Base-by-base conservation (phyloP, 2,113 vertebrate species). In the Heliornis fulica region DNA sequence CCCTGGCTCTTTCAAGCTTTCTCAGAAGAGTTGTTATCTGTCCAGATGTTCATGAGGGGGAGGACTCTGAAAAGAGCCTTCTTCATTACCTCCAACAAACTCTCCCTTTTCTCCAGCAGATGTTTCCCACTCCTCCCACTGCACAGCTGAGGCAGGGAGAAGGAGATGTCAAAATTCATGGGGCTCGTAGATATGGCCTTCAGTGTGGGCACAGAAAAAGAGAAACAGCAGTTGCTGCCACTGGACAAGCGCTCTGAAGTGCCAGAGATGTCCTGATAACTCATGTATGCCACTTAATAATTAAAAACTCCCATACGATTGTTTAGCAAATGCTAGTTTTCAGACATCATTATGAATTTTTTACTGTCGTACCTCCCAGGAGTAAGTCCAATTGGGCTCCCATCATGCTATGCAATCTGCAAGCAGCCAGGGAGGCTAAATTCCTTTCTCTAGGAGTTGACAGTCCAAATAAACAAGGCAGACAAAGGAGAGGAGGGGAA, bases 381-480 rank as follows among this genome's bases (percentile, higher is more conserved):
- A 97, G 87, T 64, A n/a, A 83, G 69, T 89, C 76, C 0, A 2
- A 75, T 68, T 7, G 13, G 83, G 69, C 53, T 96, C 61, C 77
- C 6, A 0, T 92, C 88, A 95, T 90, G 80, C 92, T 84, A 86
- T 71, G 77, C 92, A 92, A 81, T 60, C 69, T 92, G 80, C 88
- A 84, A 84, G 90, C 90, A 93, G 72, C 57, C 83, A 95, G 90
- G 38, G 93, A 96, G 96, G 81, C 89, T 95, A 60, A 95, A 96
- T 97, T 94, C 94, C 68, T 94, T 94, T 94, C 90, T 90, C 83
- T 78, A 89, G 86, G 72, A 96, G 90, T 89, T 96, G 95, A 94
- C 95, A 93, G 90, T 96, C 87, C 83, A 96, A 96, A 97, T 94
- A 97, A 96, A 96, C 94, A 97, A 94, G 90, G n/a, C 90, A 95